phyloP scores from a whole-genome alignment of 2,888 invertebrate genomes.

The Neoitamus cyanurus region DNA sequence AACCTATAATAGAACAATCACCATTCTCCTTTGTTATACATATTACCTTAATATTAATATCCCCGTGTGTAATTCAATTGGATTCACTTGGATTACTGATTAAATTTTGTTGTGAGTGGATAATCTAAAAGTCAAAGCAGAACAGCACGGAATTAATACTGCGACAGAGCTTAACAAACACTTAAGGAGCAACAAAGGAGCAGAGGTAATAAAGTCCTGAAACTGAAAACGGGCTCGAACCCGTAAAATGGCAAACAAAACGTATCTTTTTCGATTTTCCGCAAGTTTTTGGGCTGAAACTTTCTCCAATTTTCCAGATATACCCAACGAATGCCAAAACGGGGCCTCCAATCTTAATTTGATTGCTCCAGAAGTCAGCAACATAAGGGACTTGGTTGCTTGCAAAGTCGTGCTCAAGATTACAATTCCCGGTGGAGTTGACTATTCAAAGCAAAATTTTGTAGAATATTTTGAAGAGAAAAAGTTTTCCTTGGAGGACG shows the following conservation, averaged over 20 bases:
- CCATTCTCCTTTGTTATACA: too few relatives aligned
- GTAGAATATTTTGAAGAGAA: not conserved
- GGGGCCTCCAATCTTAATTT: not conserved
- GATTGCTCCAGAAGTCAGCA: slow-evolving; percentile 2
- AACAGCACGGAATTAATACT: not conserved
- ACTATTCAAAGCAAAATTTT: slow-evolving; percentile 21
- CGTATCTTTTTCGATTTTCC: not conserved
- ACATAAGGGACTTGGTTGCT: not conserved
- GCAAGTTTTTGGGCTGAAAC: not conserved
- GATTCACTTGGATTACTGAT: not conserved
- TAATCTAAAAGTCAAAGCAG: not conserved
- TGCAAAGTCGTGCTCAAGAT: not conserved
- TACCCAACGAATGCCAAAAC: not conserved
- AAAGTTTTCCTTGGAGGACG: not conserved
- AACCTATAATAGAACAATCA: too few relatives aligned
- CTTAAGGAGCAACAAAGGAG: not conserved
- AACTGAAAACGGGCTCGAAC: not conserved
- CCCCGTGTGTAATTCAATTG: not conserved
- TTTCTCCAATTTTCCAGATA: not conserved
- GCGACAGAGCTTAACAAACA: not conserved
- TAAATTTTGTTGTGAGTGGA: too few relatives aligned
- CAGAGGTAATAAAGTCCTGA: not conserved
- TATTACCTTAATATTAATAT: not conserved
- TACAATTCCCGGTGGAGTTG: not conserved
- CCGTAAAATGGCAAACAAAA: not conserved